These are phyloP conservation scores for Calliphora vomitoria DNA, from an alignment of 2,888 invertebrate genomes.

Conservation along the genomic window DNA sequence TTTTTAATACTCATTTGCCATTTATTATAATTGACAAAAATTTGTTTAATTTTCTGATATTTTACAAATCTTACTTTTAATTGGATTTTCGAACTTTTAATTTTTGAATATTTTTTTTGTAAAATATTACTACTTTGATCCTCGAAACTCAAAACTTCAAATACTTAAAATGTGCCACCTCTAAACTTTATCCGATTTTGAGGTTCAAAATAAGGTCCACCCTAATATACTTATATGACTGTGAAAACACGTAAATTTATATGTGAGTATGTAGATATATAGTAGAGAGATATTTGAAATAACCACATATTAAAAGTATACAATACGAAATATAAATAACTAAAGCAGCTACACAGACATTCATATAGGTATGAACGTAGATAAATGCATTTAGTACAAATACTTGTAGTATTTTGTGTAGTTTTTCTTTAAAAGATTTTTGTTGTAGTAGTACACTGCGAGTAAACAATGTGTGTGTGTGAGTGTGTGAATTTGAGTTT, in stretches of 20 bases:
- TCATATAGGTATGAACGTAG: background rate
- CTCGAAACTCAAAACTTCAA: too few species aligned
- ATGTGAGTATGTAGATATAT: background rate
- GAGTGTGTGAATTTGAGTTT: background rate
- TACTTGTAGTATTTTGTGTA: background rate
- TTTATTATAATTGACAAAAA: too few species aligned
- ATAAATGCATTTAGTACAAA: slow-evolving; percentile 24
- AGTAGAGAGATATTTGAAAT: slow-evolving; percentile 18
- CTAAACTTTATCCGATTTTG: too few species aligned
- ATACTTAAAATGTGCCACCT: too few species aligned
- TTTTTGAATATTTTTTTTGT: too few species aligned
- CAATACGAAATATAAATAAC: slow-evolving; percentile 38
- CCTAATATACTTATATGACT: too few species aligned
- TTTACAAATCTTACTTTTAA: too few species aligned
- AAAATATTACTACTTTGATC: too few species aligned
- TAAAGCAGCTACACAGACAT: slow-evolving; percentile 5
- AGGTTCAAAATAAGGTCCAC: too few species aligned
- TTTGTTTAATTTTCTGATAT: too few species aligned
- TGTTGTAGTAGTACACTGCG: background rate
- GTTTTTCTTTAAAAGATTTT: background rate
- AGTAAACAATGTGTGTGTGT: background rate
- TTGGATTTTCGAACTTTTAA: too few species aligned
- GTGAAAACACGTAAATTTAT: background rate
- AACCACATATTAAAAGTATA: slow-evolving; percentile 33
- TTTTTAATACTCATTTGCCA: too few species aligned